Evolutionary conservation across 2,888 invertebrate genomes (phyloP), one percentile per base, ranked within the genome.

Genomic region (Campoletis raptor): DNA sequence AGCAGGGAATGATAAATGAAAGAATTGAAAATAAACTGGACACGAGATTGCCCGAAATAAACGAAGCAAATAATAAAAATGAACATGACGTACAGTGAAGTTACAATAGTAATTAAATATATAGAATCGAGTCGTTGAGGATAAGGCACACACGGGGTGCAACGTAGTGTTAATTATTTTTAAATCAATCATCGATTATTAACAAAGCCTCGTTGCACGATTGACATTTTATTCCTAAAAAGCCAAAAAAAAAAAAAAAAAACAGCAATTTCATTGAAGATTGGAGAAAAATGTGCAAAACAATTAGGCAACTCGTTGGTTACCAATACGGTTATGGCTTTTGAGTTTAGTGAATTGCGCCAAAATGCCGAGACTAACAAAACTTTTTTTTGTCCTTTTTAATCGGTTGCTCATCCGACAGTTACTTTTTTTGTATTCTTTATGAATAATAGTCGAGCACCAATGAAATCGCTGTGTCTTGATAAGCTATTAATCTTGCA

Each of bases 41-140:
- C 57, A 61, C 66, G n/a, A 9, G 61, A 66, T 40, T 69, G 42
- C n/a, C 12, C 18, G 54, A 74, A 37, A 72, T 61, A 42, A 48
- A 52, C 24, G 42, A 52, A 66, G 67, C 74, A 4, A 81, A 76
- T 42, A 76, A 54, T 74, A 70, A 79, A 36, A 69, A 80, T 48
- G 12, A 54, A 72, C 66, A 89, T 87, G 88, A 89, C 85, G 88
- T 81, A 88, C 67, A 66, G 82, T 81, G 85, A 88, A 89, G 89
- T 92, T 92, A 92, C 92, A 93, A 93, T 93, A 93, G 92, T 92
- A 89, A 90, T 90, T 90, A 84, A 87, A 87, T 69, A 83, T 69
- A 81, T 66, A 70, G 64, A 83, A 85, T 72, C 66, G 85, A 80
- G 54, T 52, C 79, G 85, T 85, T 85, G 83, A 88, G 85, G 72